Evolutionary conservation across 2,797 vertebrate species (phyloP).

Genomic region (Hypotaenidia philippensis): DNA sequence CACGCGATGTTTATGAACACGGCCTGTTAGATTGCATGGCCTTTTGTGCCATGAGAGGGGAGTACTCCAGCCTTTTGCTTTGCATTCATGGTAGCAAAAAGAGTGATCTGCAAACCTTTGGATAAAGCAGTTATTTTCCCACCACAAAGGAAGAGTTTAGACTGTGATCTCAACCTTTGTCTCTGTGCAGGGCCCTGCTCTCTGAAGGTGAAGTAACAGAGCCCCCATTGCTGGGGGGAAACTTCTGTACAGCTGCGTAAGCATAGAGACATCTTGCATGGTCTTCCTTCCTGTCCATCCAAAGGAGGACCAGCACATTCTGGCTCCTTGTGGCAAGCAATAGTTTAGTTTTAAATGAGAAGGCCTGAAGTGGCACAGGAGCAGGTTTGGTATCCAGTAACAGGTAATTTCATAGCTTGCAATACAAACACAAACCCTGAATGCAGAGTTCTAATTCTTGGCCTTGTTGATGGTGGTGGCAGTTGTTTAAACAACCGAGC

Average conservation of each 20-base stretch:
- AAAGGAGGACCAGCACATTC: neutral
- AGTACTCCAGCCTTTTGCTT: neutral
- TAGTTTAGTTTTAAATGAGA: neutral
- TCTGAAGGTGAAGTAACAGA: neutral
- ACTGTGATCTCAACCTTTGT: neutral
- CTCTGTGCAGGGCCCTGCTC: neutral
- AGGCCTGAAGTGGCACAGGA: neutral
- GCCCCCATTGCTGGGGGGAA: neutral
- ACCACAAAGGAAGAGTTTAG: neutral
- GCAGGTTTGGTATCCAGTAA: neutral
- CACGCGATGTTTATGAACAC: neutral
- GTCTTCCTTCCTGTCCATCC: neutral
- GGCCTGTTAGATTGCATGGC: neutral
- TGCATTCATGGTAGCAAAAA: neutral
- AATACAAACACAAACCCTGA: conserved; percentile 42
- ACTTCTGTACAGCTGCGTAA: neutral
- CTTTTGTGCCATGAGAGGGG: neutral
- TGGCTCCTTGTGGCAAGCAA: neutral
- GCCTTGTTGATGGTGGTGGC: neutral
- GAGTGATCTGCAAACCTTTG: neutral
- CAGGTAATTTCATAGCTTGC: neutral
- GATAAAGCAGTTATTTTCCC: neutral
- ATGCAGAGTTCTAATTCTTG: neutral
- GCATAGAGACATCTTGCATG: neutral
- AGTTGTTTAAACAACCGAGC: neutral